Evolutionary conservation across 2,797 vertebrate genomes (phyloP), one percentile per base, ranked within the genome.

Genomic region (Argentina silus): DNA sequence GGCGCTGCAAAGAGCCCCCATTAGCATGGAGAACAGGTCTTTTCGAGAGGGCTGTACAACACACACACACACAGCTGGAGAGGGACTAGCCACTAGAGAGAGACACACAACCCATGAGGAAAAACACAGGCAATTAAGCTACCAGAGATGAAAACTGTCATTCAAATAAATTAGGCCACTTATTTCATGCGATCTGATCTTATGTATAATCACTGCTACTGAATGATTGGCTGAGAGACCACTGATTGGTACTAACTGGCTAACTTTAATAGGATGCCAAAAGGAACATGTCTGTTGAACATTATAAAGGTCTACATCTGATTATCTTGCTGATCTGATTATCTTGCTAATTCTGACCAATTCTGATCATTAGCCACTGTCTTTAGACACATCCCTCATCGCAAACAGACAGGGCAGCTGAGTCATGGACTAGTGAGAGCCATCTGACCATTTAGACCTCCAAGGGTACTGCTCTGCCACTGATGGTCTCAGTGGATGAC

Each of bases 401-500:
- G 14, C 14, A 50, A 9, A 50, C 5, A 12, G 43, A 64, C 59
- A 75, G 64, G 56, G 55, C 72, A 69, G 73, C 80, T 82, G 83
- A 82, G 79, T 82, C 83, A 77, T n/a, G 69, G 73, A 80, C 75
- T 48, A 72, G 21, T 12, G 11, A 48, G n/a, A 42, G 75, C 69
- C 27, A 4, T 36, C 27, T 36, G 27, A 36, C 27, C 27, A 4
- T 36, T 53, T 74, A 36, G 57, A 3, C 9, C 27, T 27, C 60
- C 36, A 3, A 1, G 0, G 5, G 17, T 57, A 21, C 60, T 1
- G 12, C 27, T 42, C 11, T 62, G 5, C 12, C 3, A 1, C 70
- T 64, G 70, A 14, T 19, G 74, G 76, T 85, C 82, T 81, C 59
- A 59, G 0, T 78, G 78, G 21, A 70, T 81, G 85, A 92, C 89